A percentile compares a stretch with the other conserved stretches of the same genome.
Evolutionary conservation across 2,113 vertebrate genomes (phyloP).

Genomic region (Cyanoderma ruficeps): DNA sequence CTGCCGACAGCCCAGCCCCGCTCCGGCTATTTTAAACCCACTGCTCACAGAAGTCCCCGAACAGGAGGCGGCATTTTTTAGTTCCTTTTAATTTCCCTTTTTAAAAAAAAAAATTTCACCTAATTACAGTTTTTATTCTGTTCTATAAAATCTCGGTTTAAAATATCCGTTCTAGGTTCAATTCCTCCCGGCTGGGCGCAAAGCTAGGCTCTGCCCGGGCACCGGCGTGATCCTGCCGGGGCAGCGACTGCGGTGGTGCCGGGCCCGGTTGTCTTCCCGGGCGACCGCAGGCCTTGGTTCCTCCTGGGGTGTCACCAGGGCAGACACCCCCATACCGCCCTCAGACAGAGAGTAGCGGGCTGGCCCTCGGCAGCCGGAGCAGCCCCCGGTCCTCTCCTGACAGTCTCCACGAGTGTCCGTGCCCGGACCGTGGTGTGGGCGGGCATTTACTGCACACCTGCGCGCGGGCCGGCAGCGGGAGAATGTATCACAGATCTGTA

Average conservation of each 20-base stretch:
- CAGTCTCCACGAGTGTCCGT: not conserved
- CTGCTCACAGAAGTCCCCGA: not conserved
- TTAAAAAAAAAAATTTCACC: fast-evolving
- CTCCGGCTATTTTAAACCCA: not conserved
- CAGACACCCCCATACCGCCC: fast-evolving
- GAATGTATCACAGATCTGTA: not conserved
- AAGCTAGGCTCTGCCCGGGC: not conserved
- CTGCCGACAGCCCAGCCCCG: not conserved
- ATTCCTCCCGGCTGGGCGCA: fast-evolving
- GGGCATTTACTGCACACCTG: not conserved
- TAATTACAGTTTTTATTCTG: not conserved
- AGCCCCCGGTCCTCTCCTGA: not conserved
- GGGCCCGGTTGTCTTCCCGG: too few species aligned
- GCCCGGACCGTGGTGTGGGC: not conserved
- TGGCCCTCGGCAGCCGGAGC: not conserved
- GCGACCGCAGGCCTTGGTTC: not conserved
- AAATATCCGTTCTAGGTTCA: not conserved
- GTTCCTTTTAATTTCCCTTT: not conserved
- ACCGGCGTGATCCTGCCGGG: not conserved
- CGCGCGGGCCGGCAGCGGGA: fast-evolving
- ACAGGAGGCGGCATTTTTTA: not conserved
- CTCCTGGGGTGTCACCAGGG: not conserved
- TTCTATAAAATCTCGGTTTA: not conserved
- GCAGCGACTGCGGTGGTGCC: fast-evolving
- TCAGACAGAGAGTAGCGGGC: not conserved